Conservation (phyloP, 2,113 vertebrate species). For the Silurus asotus region DNA sequence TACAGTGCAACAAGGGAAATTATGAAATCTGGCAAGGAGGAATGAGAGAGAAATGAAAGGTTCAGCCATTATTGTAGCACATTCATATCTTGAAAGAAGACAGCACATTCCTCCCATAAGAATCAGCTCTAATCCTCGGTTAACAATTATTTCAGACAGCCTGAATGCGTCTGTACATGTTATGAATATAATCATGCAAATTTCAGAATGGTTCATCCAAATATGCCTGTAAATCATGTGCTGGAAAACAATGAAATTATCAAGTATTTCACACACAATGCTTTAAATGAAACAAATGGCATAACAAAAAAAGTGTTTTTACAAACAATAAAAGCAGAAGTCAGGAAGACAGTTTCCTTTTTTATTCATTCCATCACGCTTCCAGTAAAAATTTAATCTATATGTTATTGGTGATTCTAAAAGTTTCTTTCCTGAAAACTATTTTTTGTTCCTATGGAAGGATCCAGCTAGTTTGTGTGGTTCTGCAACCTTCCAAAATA, state of each 20-base stretch:
- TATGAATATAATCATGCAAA: slow-evolving; percentile 57
- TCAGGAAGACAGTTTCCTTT: not conserved
- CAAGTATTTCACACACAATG: not conserved
- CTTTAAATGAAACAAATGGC: not conserved
- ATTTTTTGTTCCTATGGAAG: not conserved
- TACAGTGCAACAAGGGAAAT: slow-evolving; percentile 17
- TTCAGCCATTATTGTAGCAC: not conserved
- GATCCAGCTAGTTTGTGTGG: not conserved
- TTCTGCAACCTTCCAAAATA: not conserved
- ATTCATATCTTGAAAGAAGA: slow-evolving; percentile 13
- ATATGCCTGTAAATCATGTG: slow-evolving; percentile 26
- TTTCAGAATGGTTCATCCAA: slow-evolving; percentile 55
- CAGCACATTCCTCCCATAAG: not conserved
- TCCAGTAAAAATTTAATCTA: not conserved
- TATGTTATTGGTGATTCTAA: not conserved
- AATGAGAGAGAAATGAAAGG: slow-evolving; percentile 16
- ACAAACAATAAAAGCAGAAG: not conserved
- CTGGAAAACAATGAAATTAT: too few relatives aligned
- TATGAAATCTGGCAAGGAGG: slow-evolving; percentile 1
- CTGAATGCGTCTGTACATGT: slow-evolving; percentile 48
- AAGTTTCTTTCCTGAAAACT: not conserved
- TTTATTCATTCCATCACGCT: not conserved
- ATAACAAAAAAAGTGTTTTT: not conserved
- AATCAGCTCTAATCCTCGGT: slow-evolving; percentile 30
- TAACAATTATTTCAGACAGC: slow-evolving; percentile 44